A percentile compares a stretch with the other conserved stretches of the same genome.
These are phyloP conservation scores for Nephila pilipes DNA, from an alignment of 1,140 invertebrate species.

Conservation along the genomic window DNA sequence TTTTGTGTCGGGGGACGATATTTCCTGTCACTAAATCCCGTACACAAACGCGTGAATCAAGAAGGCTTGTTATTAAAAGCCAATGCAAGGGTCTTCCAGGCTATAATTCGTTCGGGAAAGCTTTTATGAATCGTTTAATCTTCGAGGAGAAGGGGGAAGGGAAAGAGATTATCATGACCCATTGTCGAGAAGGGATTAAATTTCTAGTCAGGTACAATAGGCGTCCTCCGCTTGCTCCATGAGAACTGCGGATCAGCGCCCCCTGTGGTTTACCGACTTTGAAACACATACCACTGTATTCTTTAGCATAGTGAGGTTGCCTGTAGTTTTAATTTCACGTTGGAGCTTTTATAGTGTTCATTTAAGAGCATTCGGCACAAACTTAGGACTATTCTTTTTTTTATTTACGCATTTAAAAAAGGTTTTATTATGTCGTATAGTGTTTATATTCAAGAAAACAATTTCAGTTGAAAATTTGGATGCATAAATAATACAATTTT, in stretches of 20 bases:
- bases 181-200: neutral
- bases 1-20: neutral
- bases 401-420: too few species aligned
- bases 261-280: neutral
- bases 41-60: neutral
- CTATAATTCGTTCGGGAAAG: neutral
- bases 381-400: too few species aligned
- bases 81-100: neutral
- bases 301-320: neutral
- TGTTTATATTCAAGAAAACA: too few species aligned
- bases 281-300: neutral
- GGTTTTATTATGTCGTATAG: too few species aligned
- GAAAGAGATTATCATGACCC: neutral
- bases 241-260: neutral
- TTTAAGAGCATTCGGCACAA: too few species aligned
- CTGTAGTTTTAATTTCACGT: neutral
- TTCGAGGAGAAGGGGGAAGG: neutral
- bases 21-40: neutral
- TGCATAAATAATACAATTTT: too few species aligned
- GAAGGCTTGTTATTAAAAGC: slow-evolving; percentile 27
- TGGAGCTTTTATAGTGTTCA: too few species aligned
- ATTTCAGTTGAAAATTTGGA: too few species aligned
- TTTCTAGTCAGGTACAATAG: neutral
- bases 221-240: neutral
- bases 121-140: slow-evolving; percentile 1